Evolutionary conservation across 2,113 vertebrate species (phyloP).

Genomic region (Hipposideros armiger): DNA sequence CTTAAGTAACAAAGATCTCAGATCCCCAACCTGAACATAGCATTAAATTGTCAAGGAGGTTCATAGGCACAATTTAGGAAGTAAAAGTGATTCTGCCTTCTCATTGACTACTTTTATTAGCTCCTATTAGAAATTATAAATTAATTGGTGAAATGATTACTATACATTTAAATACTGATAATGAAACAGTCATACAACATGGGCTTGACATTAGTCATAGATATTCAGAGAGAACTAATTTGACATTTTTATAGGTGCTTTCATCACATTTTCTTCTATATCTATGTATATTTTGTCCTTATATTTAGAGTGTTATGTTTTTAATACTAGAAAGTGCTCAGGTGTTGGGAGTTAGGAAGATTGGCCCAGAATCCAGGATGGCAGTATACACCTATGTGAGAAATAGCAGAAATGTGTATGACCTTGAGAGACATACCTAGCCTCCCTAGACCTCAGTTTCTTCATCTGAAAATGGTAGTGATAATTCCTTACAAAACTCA

Average conservation of each 20-base stretch:
- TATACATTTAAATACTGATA: slow-evolving; percentile 6
- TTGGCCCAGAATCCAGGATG: background rate
- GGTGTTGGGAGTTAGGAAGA: background rate
- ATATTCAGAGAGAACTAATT: background rate
- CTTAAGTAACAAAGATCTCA: background rate
- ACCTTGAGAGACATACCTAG: background rate
- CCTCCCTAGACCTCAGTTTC: background rate
- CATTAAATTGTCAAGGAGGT: slow-evolving; percentile 24
- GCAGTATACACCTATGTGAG: background rate
- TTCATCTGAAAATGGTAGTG: background rate
- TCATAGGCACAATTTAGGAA: background rate
- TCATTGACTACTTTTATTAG: background rate
- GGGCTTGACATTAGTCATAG: background rate
- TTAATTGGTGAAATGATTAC: background rate
- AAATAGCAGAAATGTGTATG: background rate
- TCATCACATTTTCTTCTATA: background rate
- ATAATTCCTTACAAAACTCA: background rate
- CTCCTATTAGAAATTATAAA: slow-evolving; percentile 31
- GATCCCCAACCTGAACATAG: background rate
- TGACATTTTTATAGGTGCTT: background rate
- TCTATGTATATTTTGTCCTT: background rate
- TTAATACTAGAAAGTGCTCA: background rate
- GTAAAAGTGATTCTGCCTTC: background rate
- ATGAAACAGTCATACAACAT: background rate
- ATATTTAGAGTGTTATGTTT: background rate